phyloP scores from a whole-genome alignment of 2,113 vertebrate genomes.

The Prunella himalayana region DNA sequence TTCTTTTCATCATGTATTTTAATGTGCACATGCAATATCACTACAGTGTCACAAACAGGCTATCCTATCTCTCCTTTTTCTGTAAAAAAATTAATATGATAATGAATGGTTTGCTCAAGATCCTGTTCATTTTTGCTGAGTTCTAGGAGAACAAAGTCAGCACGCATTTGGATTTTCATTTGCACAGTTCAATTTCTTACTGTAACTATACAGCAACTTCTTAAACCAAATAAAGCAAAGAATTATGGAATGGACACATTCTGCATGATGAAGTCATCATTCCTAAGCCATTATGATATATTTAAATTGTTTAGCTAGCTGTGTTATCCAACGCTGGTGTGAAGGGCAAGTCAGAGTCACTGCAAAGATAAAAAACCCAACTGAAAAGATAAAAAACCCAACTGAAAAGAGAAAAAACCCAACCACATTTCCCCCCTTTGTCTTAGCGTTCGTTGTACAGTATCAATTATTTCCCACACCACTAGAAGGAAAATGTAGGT shows the following conservation, averaged over 20 bases:
- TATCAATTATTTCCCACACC: background rate
- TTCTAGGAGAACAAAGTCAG: background rate
- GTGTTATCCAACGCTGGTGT: background rate
- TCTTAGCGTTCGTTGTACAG: fast-evolving
- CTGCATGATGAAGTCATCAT: background rate
- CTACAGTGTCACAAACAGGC: background rate
- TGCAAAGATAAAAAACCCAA: background rate
- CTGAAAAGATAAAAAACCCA: background rate
- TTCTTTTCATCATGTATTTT: conserved; percentile 4
- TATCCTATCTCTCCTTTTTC: background rate
- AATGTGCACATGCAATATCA: background rate
- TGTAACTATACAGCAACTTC: background rate
- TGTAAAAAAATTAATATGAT: background rate
- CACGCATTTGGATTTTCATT: background rate
- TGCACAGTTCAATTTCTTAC: background rate
- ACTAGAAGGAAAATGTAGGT: background rate
- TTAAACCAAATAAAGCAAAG: conserved; percentile 34
- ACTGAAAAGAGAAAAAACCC: no score
- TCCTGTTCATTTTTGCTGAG: background rate
- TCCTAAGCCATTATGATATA: background rate
- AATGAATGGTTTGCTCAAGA: background rate
- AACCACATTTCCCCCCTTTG: background rate
- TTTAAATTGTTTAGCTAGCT: background rate
- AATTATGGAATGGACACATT: background rate
- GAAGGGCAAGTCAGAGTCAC: background rate